Evolutionary conservation across 1,140 invertebrate genomes (phyloP), one percentile per base, ranked within the genome.

Genomic region (Drosophila triauraria): DNA sequence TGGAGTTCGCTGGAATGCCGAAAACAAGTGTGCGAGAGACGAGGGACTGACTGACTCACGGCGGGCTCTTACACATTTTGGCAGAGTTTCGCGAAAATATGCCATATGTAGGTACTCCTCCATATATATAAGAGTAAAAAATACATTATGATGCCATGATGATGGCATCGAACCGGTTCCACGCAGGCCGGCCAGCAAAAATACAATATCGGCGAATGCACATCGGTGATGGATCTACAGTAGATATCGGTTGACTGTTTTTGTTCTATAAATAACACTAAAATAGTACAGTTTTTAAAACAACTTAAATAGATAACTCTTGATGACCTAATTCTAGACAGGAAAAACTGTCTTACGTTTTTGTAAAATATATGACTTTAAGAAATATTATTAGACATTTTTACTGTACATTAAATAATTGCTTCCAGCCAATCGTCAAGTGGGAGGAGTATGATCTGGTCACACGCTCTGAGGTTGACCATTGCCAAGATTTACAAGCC

Each of bases 91-190:
- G 74, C 62, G 27, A 67, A 76, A 74, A 72, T 74, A 60, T 76
- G 61, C 53, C 74, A 54, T 71, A 57, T 32, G 46, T 58, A 53
- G 57, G 48, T 74, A 71, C 42, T 51, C 32, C 42, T 56, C 30
- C 38, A 42, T 72, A 62, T 75, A 75, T 71, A 81, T 65, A 62
- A 48, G 40, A 46, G 76, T 67, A 81, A 68, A 70, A 64, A 60
- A 67, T 80, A 71, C 77, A 90, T 80, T 79, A 71, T 61, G 82
- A 74, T 71, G 75, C 58, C 59, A 71, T 80, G 72, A 87, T 84
- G 84, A 88, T 88, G 84, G 75, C 85, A 88, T 84, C 74, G 65
- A 75, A 88, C 84, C 84, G 85, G 84, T 87, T 88, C 32, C 57
- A 13, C 32, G 4, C 32, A 51, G 25, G 40, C 32, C 50, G 60